Base-by-base conservation (phyloP, 2,797 vertebrate species). In the Enteromius fasciolatus region DNA sequence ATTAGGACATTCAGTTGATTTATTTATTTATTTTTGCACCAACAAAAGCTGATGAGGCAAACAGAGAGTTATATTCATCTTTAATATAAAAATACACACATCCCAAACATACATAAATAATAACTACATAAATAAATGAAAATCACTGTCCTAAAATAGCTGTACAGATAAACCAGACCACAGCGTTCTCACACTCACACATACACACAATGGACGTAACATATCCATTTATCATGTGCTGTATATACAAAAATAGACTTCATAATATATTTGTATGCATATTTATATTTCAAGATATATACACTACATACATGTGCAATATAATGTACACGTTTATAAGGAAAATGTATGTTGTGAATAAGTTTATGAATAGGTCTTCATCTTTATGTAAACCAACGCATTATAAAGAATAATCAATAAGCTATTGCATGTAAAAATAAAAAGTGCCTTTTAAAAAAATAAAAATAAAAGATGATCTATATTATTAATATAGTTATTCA, bases 1-100 rank as follows among this genome's bases (percentile, higher is more conserved):
- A 69, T 67, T 39, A 67, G 73, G 50, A 74, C 80, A 70, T 67
- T 67, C 11, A 10, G 33, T 5, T 36, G 33, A 36, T 36, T 36
- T 36, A 33, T 36, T 36, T 36, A 6, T 36, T 36, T 41, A 8
- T 41, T 41, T 41, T 23, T 78, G 36, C 78, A 59, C 57, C 46
- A 57, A 44, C 33, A 79, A 39, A 3, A 46, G 20, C 31, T 70
- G 48, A 54, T 14, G 23, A n/a, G 20, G 33, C 33, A 6, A 54
- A 80, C 23, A 28, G 6, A 68, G 59, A 59, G 11, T 20, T n/a
- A 33, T 59, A 31, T 80, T 41, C 25, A 33, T 73, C 46, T 73
- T 52, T 12, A 73, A 72, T 72, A 31, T 11, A 48, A 50, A 72
- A 31, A 69, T 1, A 28, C 48, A 57, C 1, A 1, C 36, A 44